Evolutionary conservation across 1,140 invertebrate species (phyloP), one percentile per base, ranked within the genome.

Genomic region (Heliothis subflexa): DNA sequence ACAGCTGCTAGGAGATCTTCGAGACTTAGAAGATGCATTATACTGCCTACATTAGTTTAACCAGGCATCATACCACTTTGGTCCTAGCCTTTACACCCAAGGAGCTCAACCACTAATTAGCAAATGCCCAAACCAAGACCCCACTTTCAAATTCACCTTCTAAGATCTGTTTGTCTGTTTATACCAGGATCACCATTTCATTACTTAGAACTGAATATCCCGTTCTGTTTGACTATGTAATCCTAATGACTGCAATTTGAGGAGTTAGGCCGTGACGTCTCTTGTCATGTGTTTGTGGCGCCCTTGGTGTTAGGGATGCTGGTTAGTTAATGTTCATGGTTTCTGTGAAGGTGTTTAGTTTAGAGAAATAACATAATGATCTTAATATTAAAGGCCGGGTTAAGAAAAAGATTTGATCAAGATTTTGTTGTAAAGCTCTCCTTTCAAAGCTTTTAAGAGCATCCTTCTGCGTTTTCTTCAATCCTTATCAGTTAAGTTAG

Each of bases 181-280:
- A 33, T 28, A 25, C 13, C 2, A 61, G 2, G 25, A 61, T 21
- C 57, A 40, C 61, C 61, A 64, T 64, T 64, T 64, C 33, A 64
- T 64, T 64, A 64, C 61, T 5, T 45, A 16, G 33, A 11, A 40
- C 61, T 33, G 52, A 54, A 72, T 72, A 72, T 72, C 70, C 45
- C 9, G 40, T 49, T 21, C 25, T 70, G 66, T 70, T 70, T 70
- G 66, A n/a, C 49, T 12, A 10, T 10, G 28, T 72, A 72, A 72
- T 57, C 70, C 70, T 72, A 72, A 72, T 72, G 70, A 57, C 70
- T 72, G 49, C 52, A 72, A 72, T 72, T 55, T 57, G 70, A 70
- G 66, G 33, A 18, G 54, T 64, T 64, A 64, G 57, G 21, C 57
- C 57, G 12, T 28, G 57, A 61, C 16, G 61, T 40, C n/a, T 45